Evolutionary conservation across 2,888 invertebrate species (phyloP).

Genomic region (Eilema griseolum): DNA sequence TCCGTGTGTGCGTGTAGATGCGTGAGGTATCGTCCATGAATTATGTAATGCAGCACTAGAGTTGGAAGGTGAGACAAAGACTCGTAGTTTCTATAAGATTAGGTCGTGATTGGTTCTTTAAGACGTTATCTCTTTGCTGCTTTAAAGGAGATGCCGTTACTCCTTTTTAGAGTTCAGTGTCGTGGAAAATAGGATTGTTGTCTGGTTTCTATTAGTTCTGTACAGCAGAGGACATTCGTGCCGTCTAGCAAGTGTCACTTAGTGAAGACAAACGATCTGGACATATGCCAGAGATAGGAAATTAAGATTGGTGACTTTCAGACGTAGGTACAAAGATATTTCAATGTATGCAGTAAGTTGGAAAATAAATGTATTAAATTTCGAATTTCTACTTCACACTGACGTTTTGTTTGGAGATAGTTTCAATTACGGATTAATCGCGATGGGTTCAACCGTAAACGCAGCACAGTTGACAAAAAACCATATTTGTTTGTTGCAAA

Average conservation of each 20-base stretch:
- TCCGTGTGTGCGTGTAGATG: slow-evolving; percentile 59
- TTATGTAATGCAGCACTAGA: slow-evolving; percentile 46
- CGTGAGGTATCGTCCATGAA: slow-evolving; percentile 51
- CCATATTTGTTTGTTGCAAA: no score
- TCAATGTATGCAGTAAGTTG: slow-evolving; percentile 21
- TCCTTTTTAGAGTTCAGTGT: slow-evolving; percentile 6
- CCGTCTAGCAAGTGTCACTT: slow-evolving; percentile 46
- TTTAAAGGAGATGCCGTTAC: slow-evolving; percentile 10
- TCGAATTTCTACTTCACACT: background rate
- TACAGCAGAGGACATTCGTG: slow-evolving; percentile 28
- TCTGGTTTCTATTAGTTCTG: slow-evolving; percentile 33
- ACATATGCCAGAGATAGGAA: slow-evolving; percentile 47
- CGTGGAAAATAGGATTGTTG: slow-evolving; percentile 31
- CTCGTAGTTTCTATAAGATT: slow-evolving; percentile 29
- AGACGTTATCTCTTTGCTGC: slow-evolving; percentile 13
- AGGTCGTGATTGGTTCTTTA: slow-evolving; percentile 19
- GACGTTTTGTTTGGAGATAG: background rate
- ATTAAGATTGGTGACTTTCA: slow-evolving; percentile 50
- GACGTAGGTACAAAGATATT: slow-evolving; percentile 35
- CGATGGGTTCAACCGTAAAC: no score
- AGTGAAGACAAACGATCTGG: slow-evolving; percentile 50
- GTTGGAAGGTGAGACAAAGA: slow-evolving; percentile 34
- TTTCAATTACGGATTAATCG: background rate
- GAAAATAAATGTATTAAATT: slow-evolving; percentile 15
- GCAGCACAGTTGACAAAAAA: no score